Evolutionary conservation across 2,888 invertebrate genomes (phyloP), one percentile per base, ranked within the genome.

Genomic region (Lepidochrysops patricia): DNA sequence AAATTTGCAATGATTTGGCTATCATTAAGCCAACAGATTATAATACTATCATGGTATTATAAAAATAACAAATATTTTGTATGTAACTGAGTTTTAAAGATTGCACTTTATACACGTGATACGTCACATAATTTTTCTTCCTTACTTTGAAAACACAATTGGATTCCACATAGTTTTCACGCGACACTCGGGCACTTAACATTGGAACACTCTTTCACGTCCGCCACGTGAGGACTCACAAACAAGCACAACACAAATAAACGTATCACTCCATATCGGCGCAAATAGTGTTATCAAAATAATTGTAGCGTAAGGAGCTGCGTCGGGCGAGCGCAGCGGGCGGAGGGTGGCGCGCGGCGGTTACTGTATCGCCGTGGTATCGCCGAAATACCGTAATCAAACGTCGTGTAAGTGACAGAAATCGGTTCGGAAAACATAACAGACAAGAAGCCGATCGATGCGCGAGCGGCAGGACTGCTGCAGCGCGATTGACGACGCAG

Each of bases 91-190:
- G 43, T 43, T 19, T 43, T 19, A 23, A 43, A 19, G n/a, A n/a
- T n/a, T n/a, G 26, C 26, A 2, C 15, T 15, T 50, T 26, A 50
- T 9, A 50, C 26, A 37, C n/a, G 37, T 37, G 0, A 35, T n/a
- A n/a, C 1, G 29, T 7, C 37, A 7, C 37, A 7, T 37, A 37
- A 9, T 19, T 37, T 37, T 0, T 2, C 19, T 23, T 77, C 73
- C 74, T 72, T 67, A 85, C 85, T 83, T 84, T 50, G 75, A 77
- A 61, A 73, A 71, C 65, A 79, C 75, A 63, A 82, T 79, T 75
- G 82, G 84, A 72, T 74, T 82, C 85, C 85, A 84, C 85, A 85
- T 84, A 63, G 58, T 65, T 66, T 57, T 57, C 54, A 63, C 61
- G 48, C 58, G 62, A 60, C 61, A 61, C 48, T 56, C 54, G 56